Evolutionary conservation across 2,797 vertebrate species (phyloP).

Genomic region (Diplodus sargus): DNA sequence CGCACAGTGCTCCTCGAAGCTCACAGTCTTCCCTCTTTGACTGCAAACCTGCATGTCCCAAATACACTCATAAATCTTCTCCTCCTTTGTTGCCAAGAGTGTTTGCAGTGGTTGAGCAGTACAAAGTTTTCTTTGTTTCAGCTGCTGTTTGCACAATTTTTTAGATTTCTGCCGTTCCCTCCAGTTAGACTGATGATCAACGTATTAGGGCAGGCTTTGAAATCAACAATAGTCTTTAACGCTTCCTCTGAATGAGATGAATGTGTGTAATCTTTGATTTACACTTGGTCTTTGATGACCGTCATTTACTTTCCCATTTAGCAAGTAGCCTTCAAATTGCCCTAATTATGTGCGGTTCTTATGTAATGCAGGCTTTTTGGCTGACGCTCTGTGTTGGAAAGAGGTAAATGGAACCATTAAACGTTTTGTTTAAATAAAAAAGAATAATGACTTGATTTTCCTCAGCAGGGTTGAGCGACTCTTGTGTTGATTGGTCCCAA

Average conservation of each 20-base stretch:
- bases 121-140: constrained; percentile 78
- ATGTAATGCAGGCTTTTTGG: constrained; percentile 71
- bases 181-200: constrained; percentile 70
- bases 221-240: constrained; percentile 58
- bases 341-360: constrained; percentile 70
- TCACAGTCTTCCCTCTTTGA: constrained; percentile 36
- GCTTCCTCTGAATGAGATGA: constrained; percentile 63
- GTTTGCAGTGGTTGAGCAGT: constrained; percentile 62
- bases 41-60: constrained; percentile 47
- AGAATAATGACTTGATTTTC: constrained; percentile 66
- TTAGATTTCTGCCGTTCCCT: constrained; percentile 54
- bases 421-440: constrained; percentile 74
- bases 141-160: constrained; percentile 68
- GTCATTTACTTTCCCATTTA: constrained; percentile 72
- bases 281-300: constrained; percentile 62
- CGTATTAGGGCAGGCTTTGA: constrained; percentile 46
- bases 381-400: constrained; percentile 60
- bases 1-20: constrained; percentile 15
- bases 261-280: constrained; percentile 73
- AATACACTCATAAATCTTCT: constrained; percentile 68
- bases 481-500: constrained; percentile 65
- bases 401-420: constrained; percentile 74
- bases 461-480: constrained; percentile 32
- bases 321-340: constrained; percentile 74
- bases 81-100: constrained; percentile 60